Evolutionary conservation across 92 coral and sea anemone species (phyloP).

Genomic region (Hydrozoanthus gracilis): DNA sequence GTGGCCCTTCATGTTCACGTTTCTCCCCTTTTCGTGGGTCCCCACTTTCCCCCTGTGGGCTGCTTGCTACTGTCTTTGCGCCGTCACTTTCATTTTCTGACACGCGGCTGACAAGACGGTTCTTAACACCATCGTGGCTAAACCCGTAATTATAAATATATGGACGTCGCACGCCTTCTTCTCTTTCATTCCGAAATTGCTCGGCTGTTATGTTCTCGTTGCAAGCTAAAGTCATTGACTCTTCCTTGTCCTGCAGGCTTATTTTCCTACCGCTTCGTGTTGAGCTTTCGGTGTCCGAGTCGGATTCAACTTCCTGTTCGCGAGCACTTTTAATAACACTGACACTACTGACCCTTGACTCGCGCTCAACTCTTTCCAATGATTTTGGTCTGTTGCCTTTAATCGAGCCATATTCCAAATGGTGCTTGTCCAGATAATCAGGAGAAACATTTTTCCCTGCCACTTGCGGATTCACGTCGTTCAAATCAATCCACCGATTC

Average conservation of each 20-base stretch:
- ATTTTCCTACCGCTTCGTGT: slow-evolving; percentile 64
- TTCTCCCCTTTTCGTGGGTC: slow-evolving; percentile 16
- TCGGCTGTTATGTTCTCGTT: slow-evolving; percentile 75
- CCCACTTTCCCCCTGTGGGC: slow-evolving; percentile 15
- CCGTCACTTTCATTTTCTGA: slow-evolving; percentile 65
- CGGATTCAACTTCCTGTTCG: slow-evolving; percentile 71
- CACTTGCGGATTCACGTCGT: slow-evolving; percentile 63
- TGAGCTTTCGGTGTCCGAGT: slow-evolving; percentile 68
- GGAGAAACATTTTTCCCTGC: slow-evolving; percentile 41
- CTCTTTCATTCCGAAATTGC: slow-evolving; percentile 51
- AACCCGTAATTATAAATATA: slow-evolving; percentile 55
- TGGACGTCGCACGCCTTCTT: slow-evolving; percentile 58
- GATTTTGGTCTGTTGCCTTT: slow-evolving; percentile 37
- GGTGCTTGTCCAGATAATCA: slow-evolving; percentile 17
- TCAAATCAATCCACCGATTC: slow-evolving; percentile 77
- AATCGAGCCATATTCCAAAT: slow-evolving; percentile 28
- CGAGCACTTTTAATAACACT: slow-evolving; percentile 75
- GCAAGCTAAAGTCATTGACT: slow-evolving; percentile 67
- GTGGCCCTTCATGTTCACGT: slow-evolving; percentile 25
- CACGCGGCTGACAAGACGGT: slow-evolving; percentile 35
- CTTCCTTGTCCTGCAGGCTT: slow-evolving; percentile 60
- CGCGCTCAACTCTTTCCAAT: slow-evolving; percentile 40
- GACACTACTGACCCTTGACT: slow-evolving; percentile 62
- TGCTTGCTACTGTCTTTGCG: slow-evolving; percentile 46
- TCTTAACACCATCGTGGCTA: slow-evolving; percentile 69